phyloP scores from a whole-genome alignment of 53 echinoderm and acorn worm species.

The Astropecten irregularis region DNA sequence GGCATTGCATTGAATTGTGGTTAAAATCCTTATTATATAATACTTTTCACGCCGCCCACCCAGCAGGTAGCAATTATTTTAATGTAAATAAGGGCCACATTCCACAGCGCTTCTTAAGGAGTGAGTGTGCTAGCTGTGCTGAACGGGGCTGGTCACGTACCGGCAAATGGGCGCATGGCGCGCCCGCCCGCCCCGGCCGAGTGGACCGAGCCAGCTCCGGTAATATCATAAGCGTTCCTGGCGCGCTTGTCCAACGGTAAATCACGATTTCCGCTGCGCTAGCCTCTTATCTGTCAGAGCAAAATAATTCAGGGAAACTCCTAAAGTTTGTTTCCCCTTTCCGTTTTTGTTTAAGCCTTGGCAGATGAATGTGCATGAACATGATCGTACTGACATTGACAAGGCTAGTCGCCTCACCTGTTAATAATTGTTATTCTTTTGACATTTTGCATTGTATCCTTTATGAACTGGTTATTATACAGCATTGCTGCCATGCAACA shows the following conservation, averaged over 20 bases:
- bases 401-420: too few relatives aligned
- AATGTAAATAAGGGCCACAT: slow-evolving; percentile 54
- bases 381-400: too few relatives aligned
- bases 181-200: background rate
- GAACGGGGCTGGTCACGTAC: background rate
- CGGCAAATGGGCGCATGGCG: background rate
- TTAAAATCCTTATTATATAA: slow-evolving; percentile 61
- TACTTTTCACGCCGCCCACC: slow-evolving; percentile 47
- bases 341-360: too few relatives aligned
- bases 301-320: background rate
- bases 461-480: too few relatives aligned
- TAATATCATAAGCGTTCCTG: too few relatives aligned
- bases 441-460: too few relatives aligned
- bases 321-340: too few relatives aligned
- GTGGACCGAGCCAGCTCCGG: background rate
- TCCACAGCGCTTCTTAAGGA: slow-evolving; percentile 23
- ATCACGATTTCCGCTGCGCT: slow-evolving; percentile 20
- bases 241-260: slow-evolving; percentile 26
- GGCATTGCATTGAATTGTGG: slow-evolving; percentile 2
- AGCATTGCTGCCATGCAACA: too few relatives aligned
- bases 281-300: too few relatives aligned
- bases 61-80: slow-evolving; percentile 60
- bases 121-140: too few relatives aligned
- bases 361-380: too few relatives aligned
- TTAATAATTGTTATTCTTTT: too few relatives aligned